Evolutionary conservation across 2,888 invertebrate genomes (phyloP), one percentile per base, ranked within the genome.

Genomic region (Euphydryas editha): DNA sequence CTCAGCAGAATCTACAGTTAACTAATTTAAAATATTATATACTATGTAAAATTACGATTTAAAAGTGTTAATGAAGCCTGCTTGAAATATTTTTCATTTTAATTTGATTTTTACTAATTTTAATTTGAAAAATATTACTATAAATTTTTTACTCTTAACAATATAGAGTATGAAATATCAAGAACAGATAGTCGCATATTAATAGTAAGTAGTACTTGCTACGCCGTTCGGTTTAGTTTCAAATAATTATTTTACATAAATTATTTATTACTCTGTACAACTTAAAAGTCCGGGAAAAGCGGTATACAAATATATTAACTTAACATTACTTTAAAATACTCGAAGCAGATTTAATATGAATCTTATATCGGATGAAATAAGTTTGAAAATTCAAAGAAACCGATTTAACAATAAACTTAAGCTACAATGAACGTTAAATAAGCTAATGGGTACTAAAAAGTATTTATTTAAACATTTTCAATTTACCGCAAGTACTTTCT

Each of bases 251-350:
- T n/a, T 54, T 10, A 17, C 58, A 65, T 60, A 70, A 21, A 30
- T 13, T 30, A 30, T 59, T 64, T 49, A 47, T 36, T 71, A 65
- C 69, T 59, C 71, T 72, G 55, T 62, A 59, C 56, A 59, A 44
- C 67, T 70, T 69, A 39, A 13, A 44, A 70, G 59, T 58, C 59
- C 65, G 73, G 71, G 71, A 72, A 69, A 70, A 69, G 68, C 70
- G 65, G 62, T 68, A 73, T 57, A 62, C 63, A 66, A 65, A 70
- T 70, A 60, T 36, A 17, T 24, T 24, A 65, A 64, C 37, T 62
- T 49, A 11, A 20, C 18, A 24, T 36, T 15, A 56, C 47, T 24
- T 4, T 15, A n/a, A 44, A 44, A n/a, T 2, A 3, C 5, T 44
- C 5, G 8, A 11, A 21, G 8, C 18, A 24, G 54, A 20, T 56